Evolutionary conservation across 2,888 invertebrate species (phyloP).

Genomic region (Tipula lateralis): DNA sequence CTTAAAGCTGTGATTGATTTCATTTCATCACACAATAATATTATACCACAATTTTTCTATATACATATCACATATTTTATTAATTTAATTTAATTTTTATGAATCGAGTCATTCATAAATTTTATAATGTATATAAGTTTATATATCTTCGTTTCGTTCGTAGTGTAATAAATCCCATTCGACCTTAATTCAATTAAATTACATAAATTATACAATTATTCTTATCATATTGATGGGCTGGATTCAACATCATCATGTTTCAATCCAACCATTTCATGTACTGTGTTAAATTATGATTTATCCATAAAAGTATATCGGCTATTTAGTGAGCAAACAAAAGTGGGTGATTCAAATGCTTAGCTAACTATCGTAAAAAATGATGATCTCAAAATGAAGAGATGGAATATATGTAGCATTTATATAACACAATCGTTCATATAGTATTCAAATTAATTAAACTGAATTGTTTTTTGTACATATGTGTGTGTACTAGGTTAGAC

Average conservation of each 20-base stretch:
- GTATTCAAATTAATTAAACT: background rate
- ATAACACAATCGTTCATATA: background rate
- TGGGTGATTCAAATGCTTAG: background rate
- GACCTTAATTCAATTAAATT: slow-evolving; percentile 28
- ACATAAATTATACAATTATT: background rate
- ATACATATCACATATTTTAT: background rate
- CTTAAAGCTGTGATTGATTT: background rate
- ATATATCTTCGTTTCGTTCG: background rate
- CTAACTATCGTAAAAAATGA: background rate
- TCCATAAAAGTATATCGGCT: background rate
- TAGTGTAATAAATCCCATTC: slow-evolving; percentile 25
- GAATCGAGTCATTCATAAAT: slow-evolving; percentile 13
- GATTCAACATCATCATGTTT: background rate
- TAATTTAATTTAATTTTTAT: background rate
- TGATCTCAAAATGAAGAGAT: background rate
- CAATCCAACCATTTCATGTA: background rate
- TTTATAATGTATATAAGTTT: no score
- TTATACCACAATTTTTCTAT: background rate
- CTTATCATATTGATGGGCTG: background rate
- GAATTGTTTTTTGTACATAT: background rate
- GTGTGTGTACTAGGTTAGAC: background rate
- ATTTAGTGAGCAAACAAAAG: background rate
- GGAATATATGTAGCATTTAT: background rate
- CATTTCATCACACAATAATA: background rate
- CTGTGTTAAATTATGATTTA: background rate